A percentile compares a stretch with the other conserved stretches of the same genome.
phyloP scores from a whole-genome alignment of 2,888 invertebrate species.

The Morpho deidamia region DNA sequence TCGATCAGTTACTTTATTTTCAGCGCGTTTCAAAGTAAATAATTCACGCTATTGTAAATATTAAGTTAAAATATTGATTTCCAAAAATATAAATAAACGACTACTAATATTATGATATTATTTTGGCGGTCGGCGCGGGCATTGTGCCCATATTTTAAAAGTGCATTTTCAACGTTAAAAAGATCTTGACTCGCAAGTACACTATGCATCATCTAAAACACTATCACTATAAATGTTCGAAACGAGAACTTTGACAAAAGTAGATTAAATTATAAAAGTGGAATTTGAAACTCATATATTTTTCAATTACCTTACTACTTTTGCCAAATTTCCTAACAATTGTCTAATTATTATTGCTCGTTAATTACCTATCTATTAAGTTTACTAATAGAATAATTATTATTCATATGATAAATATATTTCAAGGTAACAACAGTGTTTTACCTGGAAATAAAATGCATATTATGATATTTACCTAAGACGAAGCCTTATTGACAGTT shows the following conservation, averaged over 20 bases:
- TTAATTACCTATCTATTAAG: conserved; percentile 58
- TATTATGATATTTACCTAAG: no score
- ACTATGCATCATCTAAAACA: conserved; percentile 1
- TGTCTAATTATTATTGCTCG: conserved; percentile 65
- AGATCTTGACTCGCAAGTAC: not conserved
- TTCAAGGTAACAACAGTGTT: no score
- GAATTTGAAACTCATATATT: conserved; percentile 16
- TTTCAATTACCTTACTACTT: conserved; percentile 14
- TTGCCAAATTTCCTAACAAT: conserved; percentile 52
- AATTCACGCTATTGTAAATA: conserved; percentile 36
- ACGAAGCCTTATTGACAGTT: no score
- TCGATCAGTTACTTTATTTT: no score
- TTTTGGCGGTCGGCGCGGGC: conserved; percentile 8
- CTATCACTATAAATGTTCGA: conserved; percentile 36
- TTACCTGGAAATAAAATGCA: no score
- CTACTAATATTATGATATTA: conserved; percentile 6
- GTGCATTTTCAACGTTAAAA: not conserved
- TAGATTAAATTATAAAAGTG: conserved; percentile 25
- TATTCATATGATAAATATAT: conserved; percentile 30
- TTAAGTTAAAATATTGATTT: conserved; percentile 33
- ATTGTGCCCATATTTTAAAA: not conserved
- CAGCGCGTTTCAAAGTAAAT: conserved; percentile 28
- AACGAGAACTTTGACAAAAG: conserved; percentile 58
- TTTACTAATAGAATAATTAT: conserved; percentile 4
- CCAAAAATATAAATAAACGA: conserved; percentile 45